phyloP scores from a whole-genome alignment of 2,797 vertebrate genomes.

The Gymnoscopelus microlampas region DNA sequence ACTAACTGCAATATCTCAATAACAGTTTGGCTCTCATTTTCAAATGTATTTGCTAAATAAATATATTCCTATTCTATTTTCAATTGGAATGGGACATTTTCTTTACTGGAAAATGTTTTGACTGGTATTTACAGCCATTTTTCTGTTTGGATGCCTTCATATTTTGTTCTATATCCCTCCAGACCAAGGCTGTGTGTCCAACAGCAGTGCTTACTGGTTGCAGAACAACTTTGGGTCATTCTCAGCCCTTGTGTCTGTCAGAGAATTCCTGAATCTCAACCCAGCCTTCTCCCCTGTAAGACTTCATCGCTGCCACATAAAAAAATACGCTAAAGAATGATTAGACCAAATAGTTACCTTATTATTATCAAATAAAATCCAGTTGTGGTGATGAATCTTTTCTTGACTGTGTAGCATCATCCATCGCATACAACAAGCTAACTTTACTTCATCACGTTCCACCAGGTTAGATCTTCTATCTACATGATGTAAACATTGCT shows the following conservation, averaged over 20 bases:
- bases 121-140: no score
- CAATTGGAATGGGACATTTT: no score
- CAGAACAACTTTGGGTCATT: constrained; percentile 69
- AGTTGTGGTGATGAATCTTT: no score
- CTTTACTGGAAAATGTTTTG: no score
- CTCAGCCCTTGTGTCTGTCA: constrained; percentile 52
- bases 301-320: neutral
- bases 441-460: constrained; percentile 52
- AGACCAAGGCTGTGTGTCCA: constrained; percentile 65
- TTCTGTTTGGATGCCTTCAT: neutral
- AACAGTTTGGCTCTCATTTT: no score
- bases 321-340: no score
- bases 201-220: constrained; percentile 68
- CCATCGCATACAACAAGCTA: constrained; percentile 48
- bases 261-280: constrained; percentile 64
- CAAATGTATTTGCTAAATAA: no score
- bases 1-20: no score
- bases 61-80: no score
- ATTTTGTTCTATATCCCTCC: neutral
- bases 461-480: constrained; percentile 52
- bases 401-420: neutral
- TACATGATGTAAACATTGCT: no score
- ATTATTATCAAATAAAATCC: neutral
- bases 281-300: constrained; percentile 68
- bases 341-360: no score